Evolutionary conservation across 2,113 vertebrate species (phyloP), one percentile per base, ranked within the genome.

Genomic region (Cranoglanis bouderius): DNA sequence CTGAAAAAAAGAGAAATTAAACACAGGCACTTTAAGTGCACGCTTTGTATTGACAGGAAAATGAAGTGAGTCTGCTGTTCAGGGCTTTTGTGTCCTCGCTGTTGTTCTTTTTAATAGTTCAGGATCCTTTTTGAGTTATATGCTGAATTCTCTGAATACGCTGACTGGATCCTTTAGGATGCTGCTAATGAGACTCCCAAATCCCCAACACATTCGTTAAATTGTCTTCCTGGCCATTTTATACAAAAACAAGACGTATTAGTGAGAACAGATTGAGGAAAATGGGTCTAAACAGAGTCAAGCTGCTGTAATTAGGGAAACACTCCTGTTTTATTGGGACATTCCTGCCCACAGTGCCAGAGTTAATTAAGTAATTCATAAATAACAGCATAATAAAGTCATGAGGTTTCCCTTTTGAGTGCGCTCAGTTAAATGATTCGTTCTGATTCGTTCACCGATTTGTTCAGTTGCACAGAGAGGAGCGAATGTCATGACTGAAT

Each of bases 141-240:
- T 9, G 18, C 80, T 2, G 21, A 57, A 82, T 82, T 57, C 80
- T 82, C 53, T 10, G 18, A 82, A 81, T 55, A 35, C 18, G 51
- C 78, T 81, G 49, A 81, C 49, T 35, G 49, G n/a, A 0, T 82
- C 80, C 80, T 82, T 55, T 53, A 82, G 80, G 51, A 82, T 38
- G 67, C 67, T 29, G n/a, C 84, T 85, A 85, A 85, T 74, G 84
- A 85, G 84, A 16, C 49, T 74, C 65, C 65, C 32, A 55, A 70
- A 85, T 72, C 65, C 84, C 65, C 67, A 53, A 24, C n/a, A 14
- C 51, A 74, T 85, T 74, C 35, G 32, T 57, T 72, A 74, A 74
- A 55, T 24, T 74, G 57, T 74, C 26, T 59, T 43, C 35, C 16
- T 49, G 32, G 35, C 10, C 38, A 38, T 57, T 59, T 86, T 43